Conservation (phyloP, 2,113 vertebrate species). For the Buteo buteo region DNA sequence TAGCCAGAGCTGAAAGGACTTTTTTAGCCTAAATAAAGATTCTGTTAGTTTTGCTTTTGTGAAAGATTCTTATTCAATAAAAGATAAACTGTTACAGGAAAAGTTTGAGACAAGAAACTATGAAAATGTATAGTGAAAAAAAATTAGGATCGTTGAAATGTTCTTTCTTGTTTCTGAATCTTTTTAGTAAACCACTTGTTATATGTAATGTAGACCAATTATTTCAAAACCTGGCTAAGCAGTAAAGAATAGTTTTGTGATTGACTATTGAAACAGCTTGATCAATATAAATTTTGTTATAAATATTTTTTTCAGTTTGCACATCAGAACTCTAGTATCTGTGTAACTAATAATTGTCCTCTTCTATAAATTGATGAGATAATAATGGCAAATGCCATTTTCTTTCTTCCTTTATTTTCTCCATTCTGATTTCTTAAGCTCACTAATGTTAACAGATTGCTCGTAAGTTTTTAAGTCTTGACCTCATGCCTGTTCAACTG, state of each 20-base stretch:
- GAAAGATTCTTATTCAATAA: background rate
- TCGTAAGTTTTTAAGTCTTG: background rate
- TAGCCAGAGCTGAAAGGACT: background rate
- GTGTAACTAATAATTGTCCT: background rate
- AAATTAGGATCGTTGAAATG: background rate
- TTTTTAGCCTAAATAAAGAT: background rate
- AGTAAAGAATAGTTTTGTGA: background rate
- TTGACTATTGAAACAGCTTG: background rate
- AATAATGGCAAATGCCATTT: background rate
- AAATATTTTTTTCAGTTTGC: background rate
- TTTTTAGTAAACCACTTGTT: background rate
- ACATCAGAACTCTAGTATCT: background rate
- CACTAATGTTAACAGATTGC: background rate
- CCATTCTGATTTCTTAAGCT: background rate
- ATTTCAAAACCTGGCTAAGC: background rate
- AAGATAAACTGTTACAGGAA: background rate
- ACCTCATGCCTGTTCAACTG: background rate
- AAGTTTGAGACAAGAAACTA: background rate
- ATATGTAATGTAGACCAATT: rapidly evolving
- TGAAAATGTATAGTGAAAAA: background rate
- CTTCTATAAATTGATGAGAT: background rate
- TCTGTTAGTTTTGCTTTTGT: background rate
- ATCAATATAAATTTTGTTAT: background rate
- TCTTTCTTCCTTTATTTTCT: background rate
- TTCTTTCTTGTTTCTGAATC: background rate